A percentile compares a stretch with the other conserved stretches of the same genome.
phyloP scores from a whole-genome alignment of 2,888 invertebrate genomes.

The Calephelis perditalis region DNA sequence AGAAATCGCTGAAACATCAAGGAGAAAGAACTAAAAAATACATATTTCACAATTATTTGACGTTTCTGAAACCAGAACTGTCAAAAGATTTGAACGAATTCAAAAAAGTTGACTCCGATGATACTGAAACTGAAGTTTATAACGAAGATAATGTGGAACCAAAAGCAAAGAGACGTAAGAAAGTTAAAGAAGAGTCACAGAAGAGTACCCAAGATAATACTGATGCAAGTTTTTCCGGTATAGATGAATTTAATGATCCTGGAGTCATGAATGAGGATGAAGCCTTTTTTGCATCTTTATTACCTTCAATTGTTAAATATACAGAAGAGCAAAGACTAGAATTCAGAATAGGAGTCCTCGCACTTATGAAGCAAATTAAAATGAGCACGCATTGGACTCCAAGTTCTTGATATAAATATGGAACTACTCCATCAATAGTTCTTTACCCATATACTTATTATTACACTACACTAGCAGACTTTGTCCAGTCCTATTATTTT shows the following conservation, averaged over 20 bases:
- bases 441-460: too few relatives aligned
- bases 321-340: conserved; percentile 61
- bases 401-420: too few relatives aligned
- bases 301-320: conserved; percentile 62
- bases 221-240: conserved; percentile 45
- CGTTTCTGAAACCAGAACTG: conserved; percentile 47
- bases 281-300: conserved; percentile 64
- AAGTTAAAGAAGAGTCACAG: conserved; percentile 20
- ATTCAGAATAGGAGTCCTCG: conserved; percentile 61
- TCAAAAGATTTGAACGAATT: conserved; percentile 35
- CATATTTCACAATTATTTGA: conserved; percentile 50
- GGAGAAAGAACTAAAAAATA: conserved; percentile 47
- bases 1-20: conserved; percentile 51
- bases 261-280: conserved; percentile 71
- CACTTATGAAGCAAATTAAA: conserved; percentile 56
- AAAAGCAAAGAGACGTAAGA: not conserved
- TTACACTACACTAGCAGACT: too few relatives aligned
- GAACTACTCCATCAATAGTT: too few relatives aligned
- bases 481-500: too few relatives aligned
- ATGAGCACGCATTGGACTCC: too few relatives aligned
- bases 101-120: conserved; percentile 17
- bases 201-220: conserved; percentile 23
- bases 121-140: too few relatives aligned
- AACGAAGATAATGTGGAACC: too few relatives aligned
- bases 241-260: conserved; percentile 47